Evolutionary conservation across 2,888 invertebrate genomes (phyloP), one percentile per base, ranked within the genome.

Genomic region (Sarcophaga variegata): DNA sequence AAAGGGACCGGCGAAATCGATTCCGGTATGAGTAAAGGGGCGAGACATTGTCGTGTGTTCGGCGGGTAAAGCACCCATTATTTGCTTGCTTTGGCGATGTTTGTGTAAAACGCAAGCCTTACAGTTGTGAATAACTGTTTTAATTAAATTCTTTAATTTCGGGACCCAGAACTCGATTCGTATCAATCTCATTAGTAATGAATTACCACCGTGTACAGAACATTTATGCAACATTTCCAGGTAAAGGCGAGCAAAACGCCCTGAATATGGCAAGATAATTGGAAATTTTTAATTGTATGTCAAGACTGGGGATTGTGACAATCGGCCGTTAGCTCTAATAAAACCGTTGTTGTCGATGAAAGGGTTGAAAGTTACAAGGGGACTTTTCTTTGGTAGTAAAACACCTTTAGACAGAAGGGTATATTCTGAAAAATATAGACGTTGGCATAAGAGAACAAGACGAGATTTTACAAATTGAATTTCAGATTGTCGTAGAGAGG

Each of bases 1-100:
- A 14, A 72, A 72, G 2, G 37, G 60, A 20, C 62, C 62, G 37
- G 72, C 72, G 45, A 72, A 62, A 2, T 72, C 72, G 11, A 72
- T 60, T 27, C 72, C 72, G 17, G 60, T 72, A 17, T 72, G 8
- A 5, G 4, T 11, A 60, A 62, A 37, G 37, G 37, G 27, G n/a
- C 45, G 45, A 8, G 66, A 17, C 12, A 67, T 17, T 1, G 17
- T 14, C 14, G 71, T 71, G 12, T 60, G 54, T 11, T 71, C 71
- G 5, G 6, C 6, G 10, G 72, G 37, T 45, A 74, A 37, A 5
- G 45, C 72, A n/a, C 54, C 49, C 64, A 76, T 66, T n/a, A 76
- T 64, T 54, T 76, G 76, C n/a, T 72, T 59, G 60, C 60, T 17
- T 8, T 10, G 17, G 8, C 37, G 25, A 17, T 12, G 59, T 37